Percentiles rank a stretch among this genome's conserved stretches.
phyloP scores from a whole-genome alignment of 2,797 vertebrate genomes.

The Lepus oiostolus region DNA sequence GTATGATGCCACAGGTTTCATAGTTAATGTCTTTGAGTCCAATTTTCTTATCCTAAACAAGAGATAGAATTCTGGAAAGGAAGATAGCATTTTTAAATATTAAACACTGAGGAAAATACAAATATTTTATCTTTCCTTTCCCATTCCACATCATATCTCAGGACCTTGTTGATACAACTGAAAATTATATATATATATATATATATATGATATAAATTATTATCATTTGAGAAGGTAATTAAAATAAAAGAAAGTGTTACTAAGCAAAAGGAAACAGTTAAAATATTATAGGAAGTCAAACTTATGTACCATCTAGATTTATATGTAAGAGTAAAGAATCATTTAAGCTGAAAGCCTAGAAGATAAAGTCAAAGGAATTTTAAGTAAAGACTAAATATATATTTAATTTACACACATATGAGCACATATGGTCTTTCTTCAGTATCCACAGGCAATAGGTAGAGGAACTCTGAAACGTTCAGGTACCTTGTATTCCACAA shows the following conservation, averaged over 20 bases:
- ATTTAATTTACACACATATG: background rate
- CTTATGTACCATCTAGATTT: background rate
- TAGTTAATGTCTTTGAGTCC: background rate
- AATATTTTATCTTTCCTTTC: background rate
- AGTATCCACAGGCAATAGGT: too few relatives aligned
- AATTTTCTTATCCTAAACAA: background rate
- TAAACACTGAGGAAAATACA: background rate
- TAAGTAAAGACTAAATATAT: background rate
- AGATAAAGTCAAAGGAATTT: conserved; percentile 18
- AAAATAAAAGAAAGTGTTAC: background rate
- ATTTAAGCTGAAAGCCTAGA: background rate
- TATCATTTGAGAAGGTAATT: background rate
- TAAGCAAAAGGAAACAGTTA: background rate
- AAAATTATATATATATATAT: background rate
- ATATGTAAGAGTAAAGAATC: background rate
- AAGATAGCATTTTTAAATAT: background rate
- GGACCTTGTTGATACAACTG: background rate
- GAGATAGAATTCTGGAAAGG: background rate
- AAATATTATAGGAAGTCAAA: background rate
- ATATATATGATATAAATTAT: too few relatives aligned
- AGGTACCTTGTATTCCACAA: background rate
- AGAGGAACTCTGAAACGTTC: background rate
- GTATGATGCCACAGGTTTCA: background rate
- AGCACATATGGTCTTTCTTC: background rate
- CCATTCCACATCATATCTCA: background rate